phyloP scores from a whole-genome alignment of 2,888 invertebrate species.

The Pammene aurita region DNA sequence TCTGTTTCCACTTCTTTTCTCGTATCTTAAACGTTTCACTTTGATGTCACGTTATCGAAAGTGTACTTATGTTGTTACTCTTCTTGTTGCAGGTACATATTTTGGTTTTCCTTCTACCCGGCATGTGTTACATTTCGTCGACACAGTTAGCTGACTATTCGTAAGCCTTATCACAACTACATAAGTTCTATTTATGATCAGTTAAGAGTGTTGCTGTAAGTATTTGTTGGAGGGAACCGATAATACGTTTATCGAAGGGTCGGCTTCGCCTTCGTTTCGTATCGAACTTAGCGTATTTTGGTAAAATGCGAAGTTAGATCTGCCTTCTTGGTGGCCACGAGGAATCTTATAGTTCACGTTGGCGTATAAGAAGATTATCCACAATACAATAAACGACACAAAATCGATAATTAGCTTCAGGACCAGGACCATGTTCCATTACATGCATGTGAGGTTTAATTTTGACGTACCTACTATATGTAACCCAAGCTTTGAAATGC shows the following conservation, averaged over 20 bases:
- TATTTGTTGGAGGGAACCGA: constrained; percentile 6
- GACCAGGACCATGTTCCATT: too few species aligned
- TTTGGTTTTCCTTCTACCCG: not conserved
- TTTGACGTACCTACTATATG: too few species aligned
- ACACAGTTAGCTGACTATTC: not conserved
- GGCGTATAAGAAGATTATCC: not conserved
- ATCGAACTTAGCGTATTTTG: constrained; percentile 6
- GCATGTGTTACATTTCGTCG: too few species aligned
- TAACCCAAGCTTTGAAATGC: too few species aligned
- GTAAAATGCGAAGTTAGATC: not conserved
- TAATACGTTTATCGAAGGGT: constrained; percentile 13
- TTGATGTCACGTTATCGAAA: not conserved
- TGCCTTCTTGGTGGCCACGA: not conserved
- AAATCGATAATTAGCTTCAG: too few species aligned
- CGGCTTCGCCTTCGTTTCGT: not conserved
- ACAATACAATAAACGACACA: too few species aligned
- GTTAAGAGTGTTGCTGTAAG: not conserved
- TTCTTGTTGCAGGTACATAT: constrained; percentile 9
- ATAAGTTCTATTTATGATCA: not conserved
- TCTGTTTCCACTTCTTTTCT: not conserved
- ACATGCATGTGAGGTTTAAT: too few species aligned
- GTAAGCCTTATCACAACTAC: not conserved
- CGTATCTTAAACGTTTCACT: not conserved
- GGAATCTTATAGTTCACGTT: not conserved
- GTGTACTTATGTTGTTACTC: not conserved